Percentiles rank a stretch among this genome's conserved stretches.
Evolutionary conservation across 1,140 invertebrate species (phyloP).

Genomic region (Lineus longissimus): DNA sequence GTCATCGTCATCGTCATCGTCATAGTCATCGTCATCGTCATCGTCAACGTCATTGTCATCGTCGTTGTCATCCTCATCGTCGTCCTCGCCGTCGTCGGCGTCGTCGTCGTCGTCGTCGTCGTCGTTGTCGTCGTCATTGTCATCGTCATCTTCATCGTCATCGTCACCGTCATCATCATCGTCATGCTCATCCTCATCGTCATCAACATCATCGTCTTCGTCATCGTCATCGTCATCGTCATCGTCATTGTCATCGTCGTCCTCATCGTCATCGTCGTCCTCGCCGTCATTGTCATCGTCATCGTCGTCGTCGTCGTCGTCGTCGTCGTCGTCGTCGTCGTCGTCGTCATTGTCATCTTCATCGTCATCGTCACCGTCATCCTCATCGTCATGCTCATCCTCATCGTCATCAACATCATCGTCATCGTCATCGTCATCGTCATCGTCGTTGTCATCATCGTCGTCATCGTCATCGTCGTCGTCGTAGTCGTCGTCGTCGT

Average conservation of each 20-base stretch:
- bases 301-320: slow-evolving; percentile 12
- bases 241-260: too few species aligned
- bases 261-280: slow-evolving; percentile 9
- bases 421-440: slow-evolving; percentile 14
- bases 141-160: too few species aligned
- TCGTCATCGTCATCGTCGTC: slow-evolving; percentile 14
- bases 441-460: slow-evolving; percentile 6
- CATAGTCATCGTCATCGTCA: background rate
- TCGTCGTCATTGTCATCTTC: too few species aligned
- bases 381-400: too few species aligned
- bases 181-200: background rate
- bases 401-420: too few species aligned
- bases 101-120: too few species aligned
- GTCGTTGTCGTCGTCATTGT: too few species aligned
- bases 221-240: background rate
- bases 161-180: background rate
- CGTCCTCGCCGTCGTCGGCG: background rate
- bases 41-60: background rate
- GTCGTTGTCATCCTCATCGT: background rate
- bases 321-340: slow-evolving; percentile 7
- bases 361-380: too few species aligned
- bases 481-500: slow-evolving; percentile 11
- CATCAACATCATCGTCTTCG: background rate
- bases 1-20: background rate
- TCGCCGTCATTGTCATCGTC: slow-evolving; percentile 14